Conservation (phyloP, 2,888 invertebrate species). For the Lysandra bellargus region DNA sequence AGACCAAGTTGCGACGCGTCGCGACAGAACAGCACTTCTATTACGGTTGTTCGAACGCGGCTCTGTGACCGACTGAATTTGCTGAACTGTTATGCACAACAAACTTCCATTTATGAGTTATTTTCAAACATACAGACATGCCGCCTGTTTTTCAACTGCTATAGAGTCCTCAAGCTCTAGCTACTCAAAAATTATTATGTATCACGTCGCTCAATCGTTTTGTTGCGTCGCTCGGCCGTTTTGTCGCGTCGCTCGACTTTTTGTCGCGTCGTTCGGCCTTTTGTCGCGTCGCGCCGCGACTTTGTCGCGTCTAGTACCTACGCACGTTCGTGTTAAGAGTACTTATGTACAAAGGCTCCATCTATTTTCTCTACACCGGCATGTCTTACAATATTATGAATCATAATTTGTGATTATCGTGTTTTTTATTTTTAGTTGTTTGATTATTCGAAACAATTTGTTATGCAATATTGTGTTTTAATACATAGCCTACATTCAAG, state of each 20-base stretch:
- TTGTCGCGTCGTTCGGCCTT: background rate
- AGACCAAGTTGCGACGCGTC: background rate
- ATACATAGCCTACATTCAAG: background rate
- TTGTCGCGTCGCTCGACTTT: background rate
- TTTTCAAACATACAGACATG: no score
- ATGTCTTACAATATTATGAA: slow-evolving; percentile 4
- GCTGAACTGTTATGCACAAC: no score
- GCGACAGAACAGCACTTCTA: background rate
- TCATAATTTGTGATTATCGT: background rate
- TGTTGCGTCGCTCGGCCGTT: background rate
- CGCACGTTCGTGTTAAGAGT: background rate
- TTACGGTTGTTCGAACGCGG: no score
- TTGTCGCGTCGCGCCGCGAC: background rate
- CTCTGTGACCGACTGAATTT: no score
- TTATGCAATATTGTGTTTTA: background rate
- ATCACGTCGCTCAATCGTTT: background rate
- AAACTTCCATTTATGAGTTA: no score
- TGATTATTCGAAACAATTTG: background rate
- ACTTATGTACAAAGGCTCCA: background rate
- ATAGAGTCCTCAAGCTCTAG: no score
- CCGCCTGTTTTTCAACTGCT: no score
- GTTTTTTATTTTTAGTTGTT: background rate
- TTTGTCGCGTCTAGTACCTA: background rate
- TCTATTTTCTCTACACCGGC: background rate
- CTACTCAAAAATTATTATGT: background rate